Evolutionary conservation across 1,140 invertebrate species (phyloP).

Genomic region (Metopolophium dirhodum): DNA sequence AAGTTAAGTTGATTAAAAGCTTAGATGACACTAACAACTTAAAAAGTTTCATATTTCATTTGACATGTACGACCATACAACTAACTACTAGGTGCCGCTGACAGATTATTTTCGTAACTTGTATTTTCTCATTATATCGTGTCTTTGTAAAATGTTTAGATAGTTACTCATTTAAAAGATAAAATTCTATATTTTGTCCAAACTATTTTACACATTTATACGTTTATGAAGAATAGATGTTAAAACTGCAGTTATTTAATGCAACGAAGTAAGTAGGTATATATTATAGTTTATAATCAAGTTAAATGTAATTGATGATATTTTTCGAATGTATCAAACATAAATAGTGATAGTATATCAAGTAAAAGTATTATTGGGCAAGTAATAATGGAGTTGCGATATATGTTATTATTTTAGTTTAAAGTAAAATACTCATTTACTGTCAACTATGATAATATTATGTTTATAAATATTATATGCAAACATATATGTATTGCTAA

Average conservation of each 20-base stretch:
- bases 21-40: no score
- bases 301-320: not conserved
- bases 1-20: no score
- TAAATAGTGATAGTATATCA: not conserved
- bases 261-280: not conserved
- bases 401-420: not conserved
- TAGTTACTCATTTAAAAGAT: not conserved
- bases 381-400: not conserved
- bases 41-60: not conserved
- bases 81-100: not conserved
- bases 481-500: not conserved
- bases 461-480: not conserved
- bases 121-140: not conserved
- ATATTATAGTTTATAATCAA: not conserved
- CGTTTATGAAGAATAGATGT: not conserved
- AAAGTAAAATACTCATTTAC: not conserved
- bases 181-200: not conserved
- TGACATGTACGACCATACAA: not conserved
- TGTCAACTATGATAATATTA: not conserved
- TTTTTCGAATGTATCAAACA: not conserved
- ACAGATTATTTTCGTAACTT: not conserved
- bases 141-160: not conserved
- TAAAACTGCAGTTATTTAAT: not conserved
- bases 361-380: not conserved
- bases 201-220: not conserved